Conservation (phyloP, 2,797 vertebrate species). For the Vipera ursinii region DNA sequence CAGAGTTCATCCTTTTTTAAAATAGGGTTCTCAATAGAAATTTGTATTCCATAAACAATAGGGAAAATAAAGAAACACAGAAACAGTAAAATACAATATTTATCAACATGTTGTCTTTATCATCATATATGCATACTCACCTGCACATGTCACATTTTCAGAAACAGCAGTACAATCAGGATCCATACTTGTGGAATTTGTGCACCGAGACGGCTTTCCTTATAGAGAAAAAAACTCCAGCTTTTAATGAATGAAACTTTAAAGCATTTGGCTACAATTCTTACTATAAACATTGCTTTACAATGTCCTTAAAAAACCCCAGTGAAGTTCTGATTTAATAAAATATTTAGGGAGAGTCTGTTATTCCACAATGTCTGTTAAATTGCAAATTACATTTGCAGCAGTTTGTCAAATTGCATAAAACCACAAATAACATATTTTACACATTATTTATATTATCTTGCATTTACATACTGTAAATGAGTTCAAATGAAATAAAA, state of each 20-base stretch:
- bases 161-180: not conserved
- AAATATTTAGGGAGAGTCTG: not conserved
- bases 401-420: not conserved
- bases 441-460: not conserved
- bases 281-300: not conserved
- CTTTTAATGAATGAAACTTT: not conserved
- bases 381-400: not conserved
- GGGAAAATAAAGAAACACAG: not conserved
- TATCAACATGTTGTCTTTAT: not conserved
- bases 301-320: not conserved
- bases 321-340: not conserved
- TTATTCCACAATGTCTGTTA: not conserved
- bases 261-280: not conserved
- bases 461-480: not conserved
- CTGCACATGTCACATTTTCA: not conserved
- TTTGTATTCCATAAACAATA: not conserved
- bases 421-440: not conserved
- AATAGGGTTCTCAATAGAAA: not conserved
- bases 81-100: not conserved
- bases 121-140: not conserved
- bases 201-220: fast-evolving
- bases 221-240: not conserved
- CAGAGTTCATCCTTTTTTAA: not conserved
- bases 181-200: not conserved
- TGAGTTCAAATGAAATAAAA: not conserved